Evolutionary conservation across 2,797 vertebrate genomes (phyloP), one percentile per base, ranked within the genome.

Genomic region (Malacoraja senta): DNA sequence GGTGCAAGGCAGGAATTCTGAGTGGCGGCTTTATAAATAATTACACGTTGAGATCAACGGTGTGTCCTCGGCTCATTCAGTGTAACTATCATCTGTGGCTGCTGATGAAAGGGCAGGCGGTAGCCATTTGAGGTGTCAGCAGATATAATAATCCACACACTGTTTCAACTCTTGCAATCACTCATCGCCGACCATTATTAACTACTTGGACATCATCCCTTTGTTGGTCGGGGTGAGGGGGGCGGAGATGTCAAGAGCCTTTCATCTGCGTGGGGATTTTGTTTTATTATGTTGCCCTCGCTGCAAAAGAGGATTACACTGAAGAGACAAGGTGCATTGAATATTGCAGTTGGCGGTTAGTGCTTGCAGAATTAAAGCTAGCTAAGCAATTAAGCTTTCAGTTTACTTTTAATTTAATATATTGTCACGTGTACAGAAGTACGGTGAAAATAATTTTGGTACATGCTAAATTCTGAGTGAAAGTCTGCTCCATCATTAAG

Each of bases 111-210:
- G 72, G 71, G 53, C 71, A 76, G 71, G 29, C 21, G 74, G 38
- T 38, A 65, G 35, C 84, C 63, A 88, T 88, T 63, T 68, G 63
- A 35, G 65, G 61, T 88, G 84, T 88, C 84, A 88, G 84, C 84
- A 88, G 84, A 88, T 88, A 63, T 88, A 32, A 68, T 88, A 68
- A 88, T 68, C n/a, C 84, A 35, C 8, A 68, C n/a, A 68, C n/a
- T 35, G 15, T 88, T 88, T 88, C n/a, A 35, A 21, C 84, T 35
- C 24, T 68, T 68, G 63, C 84, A 88, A 63, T 88, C 84, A 68
- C 61, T 88, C n/a, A 68, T 35, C n/a, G 10, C n/a, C 3, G 38
- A 17, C 84, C 84, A 32, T 88, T 88, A 88, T 88, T 65, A 88
- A 65, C 84, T n/a, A 88, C 61, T 88, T 88, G 84, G 15, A 88